phyloP scores from a whole-genome alignment of 2,797 vertebrate species.

The Xenentodon cancila region DNA sequence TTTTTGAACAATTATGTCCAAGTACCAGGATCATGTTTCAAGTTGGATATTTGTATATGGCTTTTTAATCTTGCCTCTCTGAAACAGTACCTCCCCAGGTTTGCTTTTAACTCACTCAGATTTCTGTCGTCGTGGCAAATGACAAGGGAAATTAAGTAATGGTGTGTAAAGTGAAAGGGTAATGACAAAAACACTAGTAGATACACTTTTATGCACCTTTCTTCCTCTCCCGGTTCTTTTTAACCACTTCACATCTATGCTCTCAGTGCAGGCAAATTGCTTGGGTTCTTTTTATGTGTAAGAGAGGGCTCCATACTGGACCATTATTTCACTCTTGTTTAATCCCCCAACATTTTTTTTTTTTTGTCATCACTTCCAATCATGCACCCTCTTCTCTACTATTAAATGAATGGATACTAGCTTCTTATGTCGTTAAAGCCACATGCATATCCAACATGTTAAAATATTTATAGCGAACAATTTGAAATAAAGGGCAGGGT shows the following conservation, averaged over 20 bases:
- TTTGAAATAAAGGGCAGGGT: constrained; percentile 63
- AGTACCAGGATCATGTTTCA: constrained; percentile 45
- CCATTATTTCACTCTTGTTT: constrained; percentile 57
- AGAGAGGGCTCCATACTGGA: constrained; percentile 37
- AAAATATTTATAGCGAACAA: constrained; percentile 72
- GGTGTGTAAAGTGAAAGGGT: constrained; percentile 57
- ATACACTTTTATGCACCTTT: constrained; percentile 50
- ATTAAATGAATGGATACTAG: constrained; percentile 45
- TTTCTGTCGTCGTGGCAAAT: constrained; percentile 52
- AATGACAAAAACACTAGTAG: constrained; percentile 49
- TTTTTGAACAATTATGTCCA: constrained; percentile 27
- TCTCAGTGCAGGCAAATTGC: constrained; percentile 42
- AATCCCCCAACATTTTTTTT: constrained; percentile 34
- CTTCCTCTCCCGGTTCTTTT: constrained; percentile 57
- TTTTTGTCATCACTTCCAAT: constrained; percentile 46
- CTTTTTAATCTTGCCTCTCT: constrained; percentile 36
- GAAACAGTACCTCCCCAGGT: constrained; percentile 42
- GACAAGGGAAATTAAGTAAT: constrained; percentile 68
- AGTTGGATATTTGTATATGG: constrained; percentile 52
- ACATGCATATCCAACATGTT: constrained; percentile 58
- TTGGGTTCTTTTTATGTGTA: constrained; percentile 36
- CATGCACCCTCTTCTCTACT: constrained; percentile 28
- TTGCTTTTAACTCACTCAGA: constrained; percentile 68
- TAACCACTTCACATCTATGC: constrained; percentile 60
- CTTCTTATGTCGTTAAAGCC: constrained; percentile 67